Conservation (phyloP, 2,888 invertebrate species). For the Muschampia plurimacula region DNA sequence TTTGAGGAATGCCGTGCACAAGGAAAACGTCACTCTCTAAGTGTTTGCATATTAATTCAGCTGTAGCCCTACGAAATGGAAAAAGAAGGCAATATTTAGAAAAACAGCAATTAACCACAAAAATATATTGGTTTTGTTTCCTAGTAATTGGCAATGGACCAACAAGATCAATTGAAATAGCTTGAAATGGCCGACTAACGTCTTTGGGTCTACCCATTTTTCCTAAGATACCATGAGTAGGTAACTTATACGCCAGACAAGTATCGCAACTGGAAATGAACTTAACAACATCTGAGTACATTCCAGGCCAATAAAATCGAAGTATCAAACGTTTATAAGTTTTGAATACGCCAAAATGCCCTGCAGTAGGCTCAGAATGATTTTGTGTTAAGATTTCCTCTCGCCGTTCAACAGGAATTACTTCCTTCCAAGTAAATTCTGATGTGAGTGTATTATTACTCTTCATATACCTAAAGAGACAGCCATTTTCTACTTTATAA, state of each 20-base stretch:
- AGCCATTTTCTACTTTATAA: slow-evolving; percentile 39
- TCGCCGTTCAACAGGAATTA: slow-evolving; percentile 42
- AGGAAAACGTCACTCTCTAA: slow-evolving; percentile 46
- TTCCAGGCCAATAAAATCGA: slow-evolving; percentile 42
- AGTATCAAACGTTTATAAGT: slow-evolving; percentile 46
- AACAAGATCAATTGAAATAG: slow-evolving; percentile 41
- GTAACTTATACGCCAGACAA: slow-evolving; percentile 36
- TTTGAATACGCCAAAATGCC: slow-evolving; percentile 48
- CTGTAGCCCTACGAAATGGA: slow-evolving; percentile 33
- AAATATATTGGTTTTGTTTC: slow-evolving; percentile 39
- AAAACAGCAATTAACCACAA: slow-evolving; percentile 46
- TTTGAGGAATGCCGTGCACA: slow-evolving; percentile 48
- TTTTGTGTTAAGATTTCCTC: slow-evolving; percentile 33
- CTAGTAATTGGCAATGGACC: slow-evolving; percentile 43
- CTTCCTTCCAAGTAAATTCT: slow-evolving; percentile 50
- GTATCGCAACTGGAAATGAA: slow-evolving; percentile 39
- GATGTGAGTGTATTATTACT: slow-evolving; percentile 26
- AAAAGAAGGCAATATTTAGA: slow-evolving; percentile 44
- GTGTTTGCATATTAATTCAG: slow-evolving; percentile 18
- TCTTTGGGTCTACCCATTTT: slow-evolving; percentile 44
- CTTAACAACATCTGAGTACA: slow-evolving; percentile 45
- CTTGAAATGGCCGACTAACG: slow-evolving; percentile 43
- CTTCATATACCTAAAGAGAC: slow-evolving; percentile 42
- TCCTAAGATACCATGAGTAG: slow-evolving; percentile 38
- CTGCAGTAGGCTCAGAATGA: slow-evolving; percentile 46